Conservation (phyloP, 2,113 vertebrate genomes). For the Tachysurus vachellii region DNA sequence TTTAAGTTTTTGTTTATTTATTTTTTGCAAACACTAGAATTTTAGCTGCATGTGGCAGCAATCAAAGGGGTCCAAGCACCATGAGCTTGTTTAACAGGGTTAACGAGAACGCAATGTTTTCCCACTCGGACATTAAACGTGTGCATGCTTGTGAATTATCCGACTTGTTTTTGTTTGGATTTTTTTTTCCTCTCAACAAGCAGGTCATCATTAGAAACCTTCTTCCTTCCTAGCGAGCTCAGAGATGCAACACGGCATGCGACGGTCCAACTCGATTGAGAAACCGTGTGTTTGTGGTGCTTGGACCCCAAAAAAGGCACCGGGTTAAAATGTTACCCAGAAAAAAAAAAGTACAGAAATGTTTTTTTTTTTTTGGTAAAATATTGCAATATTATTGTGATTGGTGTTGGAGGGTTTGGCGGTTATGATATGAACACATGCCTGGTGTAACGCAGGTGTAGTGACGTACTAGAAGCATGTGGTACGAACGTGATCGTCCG, state of each 20-base stretch:
- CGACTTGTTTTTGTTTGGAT: not conserved
- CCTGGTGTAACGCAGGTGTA: not conserved
- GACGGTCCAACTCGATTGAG: not conserved
- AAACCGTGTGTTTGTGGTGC: not conserved
- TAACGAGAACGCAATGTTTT: not conserved
- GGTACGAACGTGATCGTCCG: not conserved
- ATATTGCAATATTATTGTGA: not conserved
- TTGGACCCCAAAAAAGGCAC: not conserved
- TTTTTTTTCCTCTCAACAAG: not conserved
- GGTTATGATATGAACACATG: not conserved
- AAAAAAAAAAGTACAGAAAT: not conserved
- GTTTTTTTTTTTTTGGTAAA: not conserved
- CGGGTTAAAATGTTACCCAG: not conserved
- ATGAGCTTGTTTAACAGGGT: not conserved
- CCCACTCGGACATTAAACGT: not conserved
- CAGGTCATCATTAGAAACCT: not conserved
- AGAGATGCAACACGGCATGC: not conserved
- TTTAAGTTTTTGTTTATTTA: too few relatives aligned
- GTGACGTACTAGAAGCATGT: not conserved
- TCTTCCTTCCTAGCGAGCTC: not conserved
- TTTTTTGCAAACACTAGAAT: not conserved
- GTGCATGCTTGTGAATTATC: not conserved
- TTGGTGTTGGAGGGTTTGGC: not conserved
- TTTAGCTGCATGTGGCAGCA: not conserved
- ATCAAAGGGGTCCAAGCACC: conserved; percentile 6